Evolutionary conservation across 2,113 vertebrate species (phyloP).

Genomic region (Austrofundulus limnaeus): DNA sequence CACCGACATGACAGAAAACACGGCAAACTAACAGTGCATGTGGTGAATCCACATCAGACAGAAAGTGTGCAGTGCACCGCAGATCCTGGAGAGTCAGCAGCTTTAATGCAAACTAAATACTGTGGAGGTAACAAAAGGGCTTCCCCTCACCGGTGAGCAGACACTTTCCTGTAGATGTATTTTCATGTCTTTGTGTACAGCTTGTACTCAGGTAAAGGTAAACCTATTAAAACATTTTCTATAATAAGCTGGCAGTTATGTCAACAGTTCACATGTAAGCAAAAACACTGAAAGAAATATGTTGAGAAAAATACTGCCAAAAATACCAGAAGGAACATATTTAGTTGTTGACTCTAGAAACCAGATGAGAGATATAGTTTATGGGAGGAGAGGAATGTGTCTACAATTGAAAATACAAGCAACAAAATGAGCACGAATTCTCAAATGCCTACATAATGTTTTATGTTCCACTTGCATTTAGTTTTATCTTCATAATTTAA

Average conservation of each 20-base stretch:
- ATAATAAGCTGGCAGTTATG: background rate
- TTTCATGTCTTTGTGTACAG: background rate
- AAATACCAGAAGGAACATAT: conserved; percentile 19
- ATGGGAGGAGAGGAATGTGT: conserved; percentile 5
- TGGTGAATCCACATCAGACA: conserved; percentile 24
- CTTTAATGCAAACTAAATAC: background rate
- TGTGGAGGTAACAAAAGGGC: background rate
- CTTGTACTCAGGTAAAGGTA: background rate
- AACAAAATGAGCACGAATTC: background rate
- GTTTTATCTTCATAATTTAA: too few species aligned
- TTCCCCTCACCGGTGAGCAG: conserved; percentile 1
- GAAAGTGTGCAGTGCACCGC: background rate
- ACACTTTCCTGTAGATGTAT: background rate
- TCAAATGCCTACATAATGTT: background rate
- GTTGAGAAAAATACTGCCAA: conserved; percentile 1
- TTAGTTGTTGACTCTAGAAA: conserved; percentile 11
- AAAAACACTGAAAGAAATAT: conserved; percentile 5
- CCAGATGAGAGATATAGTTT: conserved; percentile 8
- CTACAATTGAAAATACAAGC: background rate
- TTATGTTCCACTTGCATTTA: background rate
- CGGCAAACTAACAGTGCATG: conserved; percentile 30
- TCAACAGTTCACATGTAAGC: background rate
- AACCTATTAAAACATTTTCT: background rate
- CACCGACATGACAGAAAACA: conserved; percentile 8
- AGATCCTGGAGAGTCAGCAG: background rate